Percentiles rank a stretch among this genome's conserved stretches.
phyloP scores from a whole-genome alignment of 2,797 vertebrate genomes.

The Leucoraja ocellata region DNA sequence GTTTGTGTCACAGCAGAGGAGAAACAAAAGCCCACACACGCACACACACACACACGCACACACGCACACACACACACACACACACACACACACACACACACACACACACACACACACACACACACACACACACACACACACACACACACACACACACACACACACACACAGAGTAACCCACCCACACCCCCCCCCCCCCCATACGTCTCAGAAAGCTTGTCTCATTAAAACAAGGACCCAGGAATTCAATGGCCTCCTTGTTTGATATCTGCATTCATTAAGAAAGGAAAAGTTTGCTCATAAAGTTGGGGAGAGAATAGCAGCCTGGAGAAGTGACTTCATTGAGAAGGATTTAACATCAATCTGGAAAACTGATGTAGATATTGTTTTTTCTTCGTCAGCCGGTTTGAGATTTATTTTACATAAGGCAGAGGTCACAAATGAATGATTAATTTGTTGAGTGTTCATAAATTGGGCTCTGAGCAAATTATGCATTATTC shows the following conservation, averaged over 20 bases:
- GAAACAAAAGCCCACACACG: neutral
- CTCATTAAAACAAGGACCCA: conserved; percentile 23
- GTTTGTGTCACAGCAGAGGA: neutral
- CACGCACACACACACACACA: too few relatives aligned
- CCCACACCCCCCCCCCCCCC: too few relatives aligned
- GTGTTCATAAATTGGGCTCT: conserved; percentile 32
- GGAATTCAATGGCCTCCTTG: neutral
- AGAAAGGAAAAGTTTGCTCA: neutral
- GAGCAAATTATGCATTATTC: conserved; percentile 34
- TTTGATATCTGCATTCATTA: conserved; percentile 35
- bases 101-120: too few relatives aligned
- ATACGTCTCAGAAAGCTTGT: neutral
- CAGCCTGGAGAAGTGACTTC: conserved; percentile 27
- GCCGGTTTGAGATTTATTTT: conserved; percentile 29
- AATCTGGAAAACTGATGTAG: conserved; percentile 31
- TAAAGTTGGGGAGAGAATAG: conserved; percentile 13
- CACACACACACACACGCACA: too few relatives aligned
- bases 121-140: too few relatives aligned
- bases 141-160: neutral
- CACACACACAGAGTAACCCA: neutral
- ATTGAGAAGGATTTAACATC: conserved; percentile 22
- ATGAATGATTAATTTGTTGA: conserved; percentile 39
- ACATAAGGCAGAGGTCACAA: conserved; percentile 32
- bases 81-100: too few relatives aligned
- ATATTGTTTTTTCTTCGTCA: conserved; percentile 33